These are phyloP conservation scores for Pristionchus maxplancki DNA, from an alignment of 2,888 invertebrate species.

Conservation along the genomic window DNA sequence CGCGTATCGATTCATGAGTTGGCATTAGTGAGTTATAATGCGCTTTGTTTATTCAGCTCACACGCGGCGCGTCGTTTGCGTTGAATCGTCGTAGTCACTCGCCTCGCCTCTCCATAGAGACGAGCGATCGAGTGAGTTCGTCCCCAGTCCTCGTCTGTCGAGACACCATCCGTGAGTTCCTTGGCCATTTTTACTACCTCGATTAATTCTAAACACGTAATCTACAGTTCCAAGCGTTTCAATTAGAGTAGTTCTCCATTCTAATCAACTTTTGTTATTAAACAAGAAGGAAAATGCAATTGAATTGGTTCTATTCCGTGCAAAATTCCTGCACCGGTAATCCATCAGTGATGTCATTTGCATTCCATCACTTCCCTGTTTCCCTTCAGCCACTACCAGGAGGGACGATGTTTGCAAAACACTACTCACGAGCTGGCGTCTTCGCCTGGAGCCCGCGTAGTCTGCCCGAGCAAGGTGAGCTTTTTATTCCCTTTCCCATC, in stretches of 20 bases:
- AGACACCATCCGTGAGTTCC: neutral
- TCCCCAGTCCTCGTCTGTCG: neutral
- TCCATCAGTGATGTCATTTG: neutral
- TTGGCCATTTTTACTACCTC: neutral
- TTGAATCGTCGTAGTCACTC: conserved; percentile 9
- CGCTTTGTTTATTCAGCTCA: conserved; percentile 43
- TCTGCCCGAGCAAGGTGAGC: conserved; percentile 35
- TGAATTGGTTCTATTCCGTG: no score
- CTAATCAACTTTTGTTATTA: no score
- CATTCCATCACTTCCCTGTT: neutral
- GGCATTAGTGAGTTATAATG: neutral
- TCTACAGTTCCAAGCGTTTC: neutral
- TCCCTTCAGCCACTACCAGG: neutral
- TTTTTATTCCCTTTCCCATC: neutral
- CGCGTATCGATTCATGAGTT: conserved; percentile 22
- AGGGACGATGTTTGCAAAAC: conserved; percentile 58
- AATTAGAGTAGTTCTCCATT: no score
- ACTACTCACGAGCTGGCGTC: conserved; percentile 59
- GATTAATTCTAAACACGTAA: neutral
- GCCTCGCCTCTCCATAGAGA: neutral
- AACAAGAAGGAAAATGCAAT: no score
- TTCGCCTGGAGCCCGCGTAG: conserved; percentile 57
- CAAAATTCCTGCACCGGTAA: neutral
- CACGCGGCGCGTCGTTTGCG: neutral
- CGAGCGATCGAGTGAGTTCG: neutral